Base-by-base conservation (phyloP, 2,888 invertebrate genomes). In the Rhimphoctona megacephalus region DNA sequence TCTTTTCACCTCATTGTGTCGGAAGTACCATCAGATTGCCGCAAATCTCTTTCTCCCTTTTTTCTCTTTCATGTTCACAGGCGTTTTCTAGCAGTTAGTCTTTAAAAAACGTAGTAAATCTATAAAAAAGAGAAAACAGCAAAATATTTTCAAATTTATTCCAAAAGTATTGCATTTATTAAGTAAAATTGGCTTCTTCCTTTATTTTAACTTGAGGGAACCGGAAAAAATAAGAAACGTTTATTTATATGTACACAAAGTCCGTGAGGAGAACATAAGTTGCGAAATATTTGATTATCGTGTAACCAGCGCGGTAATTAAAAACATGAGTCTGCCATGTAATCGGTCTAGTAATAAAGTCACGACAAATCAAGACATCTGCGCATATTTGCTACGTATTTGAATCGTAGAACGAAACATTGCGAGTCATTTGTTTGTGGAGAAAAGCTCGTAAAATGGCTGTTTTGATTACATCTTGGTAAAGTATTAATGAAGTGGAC, bases 1-100 rank as follows among this genome's bases (percentile, higher is more conserved):
- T 67, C 66, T 77, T 77, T 85, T 85, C 81, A 73, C 66, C 77
- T 72, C 72, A 30, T 25, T 54, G 57, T 83, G 39, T 70, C 70
- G 77, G 54, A 22, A 72, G 57, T 85, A 49, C n/a, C 30, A 72
- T 66, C 76, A 64, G 25, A 46, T 81, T 14, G 49, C 9, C 1
- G 33, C 67, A 30, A 66, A 64, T 72, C 67, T 70, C 46, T 46
- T 6, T 36, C 61, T 66, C 64, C 19, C 49, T 70, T 46, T 69
- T 72, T 36, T 30, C 52, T 54, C 22, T 69, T 22, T 39, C 17
- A 67, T 22, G 54, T 43, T 67, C 52, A 57, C 30, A 49, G 39
- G 25, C 43, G 25, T 74, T 74, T 74, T 74, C 74, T 39, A 57
- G 25, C 25, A 30, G 25, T 14, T 30, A 1, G 57, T 57, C 1